These are phyloP conservation scores for Antennarius maculatus DNA, from an alignment of 2,797 vertebrate species.

Conservation along the genomic window DNA sequence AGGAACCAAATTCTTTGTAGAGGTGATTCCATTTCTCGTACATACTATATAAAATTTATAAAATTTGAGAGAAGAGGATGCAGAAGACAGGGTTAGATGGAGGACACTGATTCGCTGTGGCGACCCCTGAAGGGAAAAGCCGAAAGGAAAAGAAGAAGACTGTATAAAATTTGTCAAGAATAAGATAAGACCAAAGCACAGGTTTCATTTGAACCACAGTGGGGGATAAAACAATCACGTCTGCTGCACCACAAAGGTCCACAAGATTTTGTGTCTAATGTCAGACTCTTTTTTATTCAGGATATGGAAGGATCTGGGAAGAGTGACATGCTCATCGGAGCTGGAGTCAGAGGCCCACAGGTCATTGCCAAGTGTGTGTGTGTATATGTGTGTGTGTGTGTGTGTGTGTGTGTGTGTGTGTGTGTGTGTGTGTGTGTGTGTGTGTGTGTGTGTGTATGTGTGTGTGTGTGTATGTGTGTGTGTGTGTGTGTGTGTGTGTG, in stretches of 20 bases:
- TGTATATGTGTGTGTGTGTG: constrained; percentile 1
- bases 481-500: neutral
- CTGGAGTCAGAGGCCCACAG: constrained; percentile 68
- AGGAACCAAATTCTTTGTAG: constrained; percentile 72
- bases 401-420: too few species aligned
- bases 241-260: neutral
- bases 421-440: neutral
- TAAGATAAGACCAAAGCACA: neutral
- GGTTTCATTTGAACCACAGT: neutral
- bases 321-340: constrained; percentile 60
- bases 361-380: constrained; percentile 67
- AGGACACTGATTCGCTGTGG: too few species aligned
- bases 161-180: neutral
- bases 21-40: constrained; percentile 75
- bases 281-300: constrained; percentile 66
- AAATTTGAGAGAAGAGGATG: too few species aligned
- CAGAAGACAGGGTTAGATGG: too few species aligned
- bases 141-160: too few species aligned
- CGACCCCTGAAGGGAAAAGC: too few species aligned
- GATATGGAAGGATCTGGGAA: constrained; percentile 90
- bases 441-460: neutral
- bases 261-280: neutral
- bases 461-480: constrained; percentile 1
- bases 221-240: neutral
- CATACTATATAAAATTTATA: neutral